Percentiles rank a stretch among this genome's conserved stretches.
Evolutionary conservation across 2,113 vertebrate species (phyloP).

Genomic region (Calidris pugnax): DNA sequence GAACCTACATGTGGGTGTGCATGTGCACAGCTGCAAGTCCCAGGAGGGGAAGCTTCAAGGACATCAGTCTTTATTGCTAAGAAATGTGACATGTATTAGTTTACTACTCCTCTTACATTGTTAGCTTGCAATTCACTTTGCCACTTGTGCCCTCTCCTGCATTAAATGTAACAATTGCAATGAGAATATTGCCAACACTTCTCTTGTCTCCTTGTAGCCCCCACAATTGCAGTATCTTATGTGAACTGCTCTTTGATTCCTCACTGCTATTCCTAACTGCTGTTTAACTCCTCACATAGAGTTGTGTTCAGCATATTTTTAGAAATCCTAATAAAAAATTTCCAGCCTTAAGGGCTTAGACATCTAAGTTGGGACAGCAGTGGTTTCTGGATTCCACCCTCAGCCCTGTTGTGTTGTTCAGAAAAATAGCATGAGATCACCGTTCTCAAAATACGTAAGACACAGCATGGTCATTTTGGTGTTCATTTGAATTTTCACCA

Average conservation of each 20-base stretch:
- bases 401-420: neutral
- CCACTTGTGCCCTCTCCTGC: neutral
- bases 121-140: constrained; percentile 2
- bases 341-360: neutral
- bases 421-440: neutral
- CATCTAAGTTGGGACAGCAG: neutral
- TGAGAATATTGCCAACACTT: neutral
- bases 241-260: too few relatives aligned
- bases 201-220: constrained; percentile 2
- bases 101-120: neutral
- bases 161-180: neutral
- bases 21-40: neutral
- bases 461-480: neutral
- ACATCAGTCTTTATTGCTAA: neutral
- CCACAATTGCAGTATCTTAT: neutral
- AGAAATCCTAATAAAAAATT: constrained; percentile 7
- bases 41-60: neutral
- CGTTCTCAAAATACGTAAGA: neutral
- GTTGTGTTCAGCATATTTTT: neutral
- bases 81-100: neutral
- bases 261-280: too few relatives aligned
- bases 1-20: neutral
- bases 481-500: neutral
- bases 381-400: neutral
- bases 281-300: neutral